Evolutionary conservation across 64 coral and sea anemone species (phyloP), one percentile per base, ranked within the genome.

Genomic region (Actinia equina): DNA sequence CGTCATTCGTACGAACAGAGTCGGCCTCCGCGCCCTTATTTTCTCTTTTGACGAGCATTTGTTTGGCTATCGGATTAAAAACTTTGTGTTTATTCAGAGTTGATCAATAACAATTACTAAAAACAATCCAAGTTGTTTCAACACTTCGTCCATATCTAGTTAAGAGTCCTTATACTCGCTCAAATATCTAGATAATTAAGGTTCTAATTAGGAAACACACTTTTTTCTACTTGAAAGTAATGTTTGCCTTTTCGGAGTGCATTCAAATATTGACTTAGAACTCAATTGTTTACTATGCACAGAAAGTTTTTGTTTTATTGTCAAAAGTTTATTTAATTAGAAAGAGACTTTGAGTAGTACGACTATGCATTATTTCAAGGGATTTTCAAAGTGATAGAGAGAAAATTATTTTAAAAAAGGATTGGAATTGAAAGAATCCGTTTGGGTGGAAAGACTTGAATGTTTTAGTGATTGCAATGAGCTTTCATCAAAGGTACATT

Each of bases 11-110:
- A 19, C 20, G 9, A 49, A 4, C 30, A 37, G 17, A 0, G 17
- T 5, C 9, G 17, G 44, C 15, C 22, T 81, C 49, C 49, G 49
- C 45, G 27, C 23, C 69, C 69, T 23, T 20, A 41, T 15, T 15
- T 46, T 17, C 22, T 81, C 44, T 44, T 16, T 9, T 52, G 5
- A 78, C 78, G 78, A 23, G 42, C 2, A 22, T 3, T 81, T 81
- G 78, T 81, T 81, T 81, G 78, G 4, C 19, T 44, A 81, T 81
- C 45, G 78, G 78, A 81, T 81, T 81, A 81, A 81, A 37, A 52
- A 20, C 4, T 46, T 71, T 81, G 78, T 81, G 78, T 81, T 81
- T 43, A 81, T n/a, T 52, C 15, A 49, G 10, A 44, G 8, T 81
- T 81, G 0, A 81, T 81, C 52, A 81, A 17, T 17, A 22, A 15